Evolutionary conservation across 2,113 vertebrate genomes (phyloP), one percentile per base, ranked within the genome.

Genomic region (Psittacus erithacus): DNA sequence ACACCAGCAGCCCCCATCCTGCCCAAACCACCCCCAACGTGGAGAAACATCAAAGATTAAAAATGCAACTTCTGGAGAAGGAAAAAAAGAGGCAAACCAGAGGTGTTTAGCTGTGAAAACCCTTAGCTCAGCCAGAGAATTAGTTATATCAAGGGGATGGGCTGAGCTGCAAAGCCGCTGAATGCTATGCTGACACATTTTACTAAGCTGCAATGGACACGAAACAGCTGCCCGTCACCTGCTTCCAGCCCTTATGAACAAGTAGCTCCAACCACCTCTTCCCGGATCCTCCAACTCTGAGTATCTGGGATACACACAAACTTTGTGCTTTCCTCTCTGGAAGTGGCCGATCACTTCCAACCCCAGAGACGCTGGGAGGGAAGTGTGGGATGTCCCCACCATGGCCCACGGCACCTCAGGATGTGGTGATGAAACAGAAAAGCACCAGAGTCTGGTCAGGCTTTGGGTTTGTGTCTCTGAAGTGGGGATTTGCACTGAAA

Each of bases 51-150:
- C 14, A 15, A 43, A 18, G 46, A 7, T 31, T 12, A 31, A 64
- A 57, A 52, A 28, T 2, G 5, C 18, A 28, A 52, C 10, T 55
- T 84, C 35, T 46, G 4, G 0, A 7, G 13, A 62, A 16, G 25
- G 38, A 10, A 28, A 64, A 68, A 63, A 17, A 29, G 22, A 73
- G 60, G n/a, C 17, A 71, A 92, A 94, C 82, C 77, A 89, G 92
- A 81, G 92, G 92, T 94, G 94, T 95, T 94, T 91, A 96, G 90
- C 90, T 93, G 89, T 75, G 85, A 96, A 95, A 96, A 90, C 39
- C 39, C 91, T 70, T 75, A 88, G 85, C 92, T 90, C 79, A 47
- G 94, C 93, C 92, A 96, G 92, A 76, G 92, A 77, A 85, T 95
- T 92, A 94, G 92, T 18, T 86, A 59, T 95, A 90, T 88, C 94